These are phyloP conservation scores for Hyposoter didymator DNA, from an alignment of 2,888 invertebrate species.

Conservation along the genomic window DNA sequence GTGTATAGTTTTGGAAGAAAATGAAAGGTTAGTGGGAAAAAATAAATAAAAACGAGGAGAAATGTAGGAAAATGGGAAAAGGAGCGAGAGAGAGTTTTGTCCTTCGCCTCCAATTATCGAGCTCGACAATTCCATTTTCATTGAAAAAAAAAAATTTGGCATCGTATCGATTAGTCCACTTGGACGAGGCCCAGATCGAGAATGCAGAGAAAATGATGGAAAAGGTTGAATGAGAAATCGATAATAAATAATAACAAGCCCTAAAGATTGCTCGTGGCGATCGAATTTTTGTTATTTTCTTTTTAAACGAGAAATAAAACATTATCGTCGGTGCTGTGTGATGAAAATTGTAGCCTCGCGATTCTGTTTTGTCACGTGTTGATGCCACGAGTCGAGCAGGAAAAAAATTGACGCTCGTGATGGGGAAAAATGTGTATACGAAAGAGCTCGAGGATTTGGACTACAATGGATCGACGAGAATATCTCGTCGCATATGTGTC, in stretches of 20 bases:
- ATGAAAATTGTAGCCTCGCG: neutral
- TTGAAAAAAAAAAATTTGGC: slow-evolving; percentile 6
- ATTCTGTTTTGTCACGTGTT: slow-evolving; percentile 8
- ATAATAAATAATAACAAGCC: neutral
- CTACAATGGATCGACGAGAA: slow-evolving; percentile 30
- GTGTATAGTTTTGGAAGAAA: neutral
- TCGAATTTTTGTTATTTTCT: neutral
- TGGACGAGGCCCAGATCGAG: neutral
- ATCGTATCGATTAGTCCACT: neutral
- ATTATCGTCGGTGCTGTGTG: neutral
- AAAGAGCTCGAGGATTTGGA: neutral
- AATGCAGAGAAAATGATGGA: neutral
- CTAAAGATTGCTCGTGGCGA: neutral
- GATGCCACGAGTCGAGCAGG: neutral
- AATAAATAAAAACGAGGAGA: neutral
- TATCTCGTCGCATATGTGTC: slow-evolving; percentile 14
- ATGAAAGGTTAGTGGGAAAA: neutral
- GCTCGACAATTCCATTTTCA: slow-evolving; percentile 26
- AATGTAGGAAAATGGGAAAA: neutral
- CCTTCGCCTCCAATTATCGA: slow-evolving; percentile 15
- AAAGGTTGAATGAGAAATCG: neutral
- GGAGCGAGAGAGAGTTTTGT: neutral
- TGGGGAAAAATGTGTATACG: slow-evolving; percentile 40
- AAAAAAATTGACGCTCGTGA: slow-evolving; percentile 29
- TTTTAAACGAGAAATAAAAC: neutral